Base-by-base conservation (phyloP, 2,113 vertebrate genomes). In the Junco hyemalis region DNA sequence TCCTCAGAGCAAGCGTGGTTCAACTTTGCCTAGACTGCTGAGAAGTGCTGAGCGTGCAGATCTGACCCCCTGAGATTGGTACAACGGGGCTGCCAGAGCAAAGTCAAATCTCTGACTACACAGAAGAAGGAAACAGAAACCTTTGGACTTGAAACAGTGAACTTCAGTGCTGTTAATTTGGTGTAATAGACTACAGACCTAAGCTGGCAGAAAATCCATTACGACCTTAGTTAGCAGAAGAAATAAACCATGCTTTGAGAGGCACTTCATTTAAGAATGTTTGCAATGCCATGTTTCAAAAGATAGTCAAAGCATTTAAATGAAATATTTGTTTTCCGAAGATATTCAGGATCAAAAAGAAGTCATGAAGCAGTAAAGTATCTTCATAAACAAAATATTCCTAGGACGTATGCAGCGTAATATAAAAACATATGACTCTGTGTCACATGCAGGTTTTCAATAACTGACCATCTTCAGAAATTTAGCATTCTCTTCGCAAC, bases 11-110 rank as follows among this genome's bases (percentile, higher is more conserved):
- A 74, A 59, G 47, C 38, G 42, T 8, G 11, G 23, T 50, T 65
- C 26, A 12, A 12, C 70, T 79, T 71, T 84, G 35, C 61, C 38
- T 29, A 6, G 64, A 33, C 33, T 84, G 26, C 57, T 56, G 78
- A 68, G 70, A 81, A 90, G 40, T 8, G 53, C 92, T 70, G 78
- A 91, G 40, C 31, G 0, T 8, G 24, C 65, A 40, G 57, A 17
- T 87, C 19, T 0, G 3, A 3, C 15, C 12, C 2, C 2, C 5
- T 28, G 28, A 0, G 0, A 59, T 6, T 33, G 29, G 21, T 47
- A 17, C 40, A 59, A 9, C 0, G 0, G 19, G 81, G 69, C 44
- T 47, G 51, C 47, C 23, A 26, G 92, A 60, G 80, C 80, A 87
- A 92, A 94, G 78, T 80, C 66, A 76, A 42, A 79, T 20, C 54